Evolutionary conservation across 2,113 vertebrate species (phyloP).

Genomic region (Herpetotheres cachinnans): DNA sequence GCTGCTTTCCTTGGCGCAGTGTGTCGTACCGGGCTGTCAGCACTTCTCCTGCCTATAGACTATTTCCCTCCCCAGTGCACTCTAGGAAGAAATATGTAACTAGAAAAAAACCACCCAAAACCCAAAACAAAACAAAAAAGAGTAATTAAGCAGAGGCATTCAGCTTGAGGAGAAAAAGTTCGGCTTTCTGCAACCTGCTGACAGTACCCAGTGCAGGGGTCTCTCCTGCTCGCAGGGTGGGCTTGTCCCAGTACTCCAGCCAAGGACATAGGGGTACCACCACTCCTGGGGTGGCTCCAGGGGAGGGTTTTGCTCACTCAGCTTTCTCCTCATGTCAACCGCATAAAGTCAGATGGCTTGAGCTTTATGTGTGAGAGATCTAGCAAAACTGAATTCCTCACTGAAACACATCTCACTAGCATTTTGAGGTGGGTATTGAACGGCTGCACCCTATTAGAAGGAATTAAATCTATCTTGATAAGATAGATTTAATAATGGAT

Average conservation of each 20-base stretch:
- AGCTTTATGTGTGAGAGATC: not conserved
- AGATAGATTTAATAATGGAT: not conserved
- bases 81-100: not conserved
- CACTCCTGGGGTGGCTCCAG: not conserved
- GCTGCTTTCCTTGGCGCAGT: not conserved
- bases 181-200: not conserved
- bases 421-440: not conserved
- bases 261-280: not conserved
- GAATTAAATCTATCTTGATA: not conserved
- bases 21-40: accelerated
- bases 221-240: not conserved
- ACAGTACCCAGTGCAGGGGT: not conserved
- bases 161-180: not conserved
- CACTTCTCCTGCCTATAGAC: not conserved
- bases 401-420: not conserved
- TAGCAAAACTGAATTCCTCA: not conserved
- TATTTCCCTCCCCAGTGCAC: not conserved
- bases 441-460: not conserved
- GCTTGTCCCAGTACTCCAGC: not conserved
- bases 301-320: not conserved
- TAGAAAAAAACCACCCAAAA: not conserved
- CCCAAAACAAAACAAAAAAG: not conserved
- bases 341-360: not conserved
- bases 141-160: not conserved
- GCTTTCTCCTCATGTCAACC: not conserved